Evolutionary conservation across 2,797 vertebrate genomes (phyloP).

Genomic region (Rhynchotus rufescens): DNA sequence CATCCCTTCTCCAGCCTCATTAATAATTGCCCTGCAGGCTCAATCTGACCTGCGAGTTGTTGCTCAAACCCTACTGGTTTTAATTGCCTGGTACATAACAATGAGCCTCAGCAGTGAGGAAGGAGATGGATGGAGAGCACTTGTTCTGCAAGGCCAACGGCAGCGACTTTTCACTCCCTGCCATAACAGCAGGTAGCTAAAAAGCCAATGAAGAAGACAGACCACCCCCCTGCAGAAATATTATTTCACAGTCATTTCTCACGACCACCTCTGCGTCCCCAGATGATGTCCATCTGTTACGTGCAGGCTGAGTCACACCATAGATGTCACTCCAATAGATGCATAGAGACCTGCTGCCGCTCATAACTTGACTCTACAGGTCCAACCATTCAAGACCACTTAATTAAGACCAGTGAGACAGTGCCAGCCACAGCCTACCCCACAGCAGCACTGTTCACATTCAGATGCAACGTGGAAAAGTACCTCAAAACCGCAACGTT

Average conservation of each 20-base stretch:
- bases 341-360: background rate
- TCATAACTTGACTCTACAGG: background rate
- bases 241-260: background rate
- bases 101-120: background rate
- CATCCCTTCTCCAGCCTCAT: background rate
- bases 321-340: background rate
- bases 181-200: background rate
- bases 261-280: background rate
- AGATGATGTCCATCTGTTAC: rapidly evolving
- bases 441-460: background rate
- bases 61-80: background rate
- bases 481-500: rapidly evolving
- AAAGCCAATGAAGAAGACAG: rapidly evolving
- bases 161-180: background rate
- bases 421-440: background rate
- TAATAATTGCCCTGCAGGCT: background rate
- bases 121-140: background rate
- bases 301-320: rapidly evolving
- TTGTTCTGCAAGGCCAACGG: background rate
- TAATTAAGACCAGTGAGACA: background rate
- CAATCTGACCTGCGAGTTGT: rapidly evolving
- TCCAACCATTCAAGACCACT: background rate
- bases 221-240: background rate
- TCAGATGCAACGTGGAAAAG: background rate
- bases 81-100: rapidly evolving